Percentiles rank a stretch among this genome's conserved stretches.
These are phyloP conservation scores for Scleropages formosus DNA, from an alignment of 2,797 vertebrate species.

Conservation along the genomic window DNA sequence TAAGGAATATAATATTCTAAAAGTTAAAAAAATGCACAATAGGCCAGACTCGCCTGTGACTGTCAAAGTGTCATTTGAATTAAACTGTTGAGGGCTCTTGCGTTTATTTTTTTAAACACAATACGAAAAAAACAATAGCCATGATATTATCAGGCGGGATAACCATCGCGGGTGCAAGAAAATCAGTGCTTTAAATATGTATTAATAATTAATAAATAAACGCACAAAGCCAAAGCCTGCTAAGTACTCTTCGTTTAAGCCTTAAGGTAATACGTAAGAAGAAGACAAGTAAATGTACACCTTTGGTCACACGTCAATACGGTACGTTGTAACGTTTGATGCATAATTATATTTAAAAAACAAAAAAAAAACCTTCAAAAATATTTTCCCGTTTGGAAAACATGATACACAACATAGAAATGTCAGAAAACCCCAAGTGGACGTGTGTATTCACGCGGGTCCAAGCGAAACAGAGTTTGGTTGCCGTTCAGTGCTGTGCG, in stretches of 20 bases:
- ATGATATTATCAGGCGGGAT: too few relatives aligned
- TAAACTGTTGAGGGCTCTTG: background rate
- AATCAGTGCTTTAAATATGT: background rate
- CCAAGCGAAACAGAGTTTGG: slow-evolving; percentile 35
- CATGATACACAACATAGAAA: slow-evolving; percentile 13
- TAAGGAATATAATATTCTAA: too few relatives aligned
- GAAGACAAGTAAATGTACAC: background rate
- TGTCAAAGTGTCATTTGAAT: too few relatives aligned
- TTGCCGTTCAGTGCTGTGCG: slow-evolving; percentile 33
- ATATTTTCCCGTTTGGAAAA: background rate
- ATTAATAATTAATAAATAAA: background rate
- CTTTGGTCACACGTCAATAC: background rate
- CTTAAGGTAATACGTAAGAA: too few relatives aligned
- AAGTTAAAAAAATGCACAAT: too few relatives aligned
- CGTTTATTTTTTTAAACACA: background rate
- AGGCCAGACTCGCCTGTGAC: too few relatives aligned
- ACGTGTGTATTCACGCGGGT: slow-evolving; percentile 37
- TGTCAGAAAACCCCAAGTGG: slow-evolving; percentile 27
- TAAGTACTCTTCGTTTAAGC: too few relatives aligned
- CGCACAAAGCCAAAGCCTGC: too few relatives aligned
- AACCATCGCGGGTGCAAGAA: too few relatives aligned
- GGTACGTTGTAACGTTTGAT: background rate
- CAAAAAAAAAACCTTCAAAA: background rate
- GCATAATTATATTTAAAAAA: background rate
- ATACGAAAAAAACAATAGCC: too few relatives aligned